These are phyloP conservation scores for Candoia aspera DNA, from an alignment of 2,113 vertebrate genomes.

Conservation along the genomic window DNA sequence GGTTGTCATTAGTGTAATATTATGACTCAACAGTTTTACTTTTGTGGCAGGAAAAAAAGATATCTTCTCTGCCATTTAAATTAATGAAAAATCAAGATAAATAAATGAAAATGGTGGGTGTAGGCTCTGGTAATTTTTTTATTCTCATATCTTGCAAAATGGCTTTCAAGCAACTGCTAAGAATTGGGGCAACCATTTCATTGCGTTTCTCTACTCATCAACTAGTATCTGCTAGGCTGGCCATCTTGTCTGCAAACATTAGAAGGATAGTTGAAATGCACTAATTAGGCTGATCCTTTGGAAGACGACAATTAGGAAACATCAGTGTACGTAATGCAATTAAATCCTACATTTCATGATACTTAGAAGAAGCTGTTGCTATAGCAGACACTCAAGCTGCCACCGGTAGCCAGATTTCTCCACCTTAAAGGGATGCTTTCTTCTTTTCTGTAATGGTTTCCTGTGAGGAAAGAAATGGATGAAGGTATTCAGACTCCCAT, in stretches of 20 bases:
- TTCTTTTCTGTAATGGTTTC: constrained; percentile 3
- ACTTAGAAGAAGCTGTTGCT: not conserved
- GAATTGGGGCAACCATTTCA: constrained; percentile 52
- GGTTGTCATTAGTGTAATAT: not conserved
- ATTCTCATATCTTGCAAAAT: constrained; percentile 49
- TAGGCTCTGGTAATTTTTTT: not conserved
- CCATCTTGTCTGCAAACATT: constrained; percentile 16
- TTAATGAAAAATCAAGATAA: not conserved
- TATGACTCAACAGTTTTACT: not conserved
- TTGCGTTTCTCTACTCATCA: not conserved
- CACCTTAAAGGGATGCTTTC: not conserved
- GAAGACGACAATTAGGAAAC: not conserved
- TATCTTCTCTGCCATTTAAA: not conserved
- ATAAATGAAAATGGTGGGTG: not conserved
- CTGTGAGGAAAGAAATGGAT: not conserved
- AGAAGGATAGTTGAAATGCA: not conserved
- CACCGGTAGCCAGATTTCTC: not conserved
- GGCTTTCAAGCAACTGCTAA: constrained; percentile 41
- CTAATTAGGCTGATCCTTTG: rapidly evolving
- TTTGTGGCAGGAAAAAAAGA: not conserved
- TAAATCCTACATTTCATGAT: not conserved
- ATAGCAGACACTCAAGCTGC: not conserved
- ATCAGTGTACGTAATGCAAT: not conserved
- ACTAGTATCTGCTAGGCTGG: not conserved
- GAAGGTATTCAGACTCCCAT: constrained; percentile 59